Base-by-base conservation (phyloP, 2,888 invertebrate genomes). In the Drosophila algonquin region DNA sequence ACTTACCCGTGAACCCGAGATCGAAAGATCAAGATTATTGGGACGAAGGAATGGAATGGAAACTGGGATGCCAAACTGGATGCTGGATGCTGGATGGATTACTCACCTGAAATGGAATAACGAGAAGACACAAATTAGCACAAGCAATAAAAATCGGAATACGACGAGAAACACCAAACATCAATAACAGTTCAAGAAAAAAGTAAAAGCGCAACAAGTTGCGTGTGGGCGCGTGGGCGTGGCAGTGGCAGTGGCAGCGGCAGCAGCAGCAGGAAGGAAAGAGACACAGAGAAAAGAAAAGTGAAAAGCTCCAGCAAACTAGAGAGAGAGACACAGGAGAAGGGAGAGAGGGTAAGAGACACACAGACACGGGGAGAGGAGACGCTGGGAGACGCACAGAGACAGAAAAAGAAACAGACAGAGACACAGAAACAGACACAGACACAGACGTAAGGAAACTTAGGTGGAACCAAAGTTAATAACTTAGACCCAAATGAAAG, bases 401-500 rank as follows among this genome's bases (percentile, higher is more conserved):
- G 21, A 3, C 21, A 21, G 21, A 21, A 2, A 21, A 1, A 21
- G 2, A 21, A 2, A 21, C 21, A 21, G 21, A 21, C 21, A 21
- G 0, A 21, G 21, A 21, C 21, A 21, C 21, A 3, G 21, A 21
- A 21, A 21, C 21, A 14, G 40, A 35, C 24, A 51, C 44, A 58
- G 21, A 60, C 47, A 51, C 70, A 30, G 48, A 57, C 56, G 54
- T 58, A 59, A 45, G 63, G 52, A 59, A 44, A 52, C 55, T 40
- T 65, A 54, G 52, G 50, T 53, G 64, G 52, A 57, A 62, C 51
- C 50, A 55, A 47, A 70, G 77, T 65, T 68, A 79, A 85, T 81
- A 85, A 80, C 74, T 85, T 61, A 69, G 52, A 54, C 63, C 73
- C 60, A 65, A 73, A 73, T 57, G 55, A 83, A 73, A 81, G 64